These are phyloP conservation scores for Salmo trutta DNA, from an alignment of 2,797 vertebrate genomes.

Conservation along the genomic window DNA sequence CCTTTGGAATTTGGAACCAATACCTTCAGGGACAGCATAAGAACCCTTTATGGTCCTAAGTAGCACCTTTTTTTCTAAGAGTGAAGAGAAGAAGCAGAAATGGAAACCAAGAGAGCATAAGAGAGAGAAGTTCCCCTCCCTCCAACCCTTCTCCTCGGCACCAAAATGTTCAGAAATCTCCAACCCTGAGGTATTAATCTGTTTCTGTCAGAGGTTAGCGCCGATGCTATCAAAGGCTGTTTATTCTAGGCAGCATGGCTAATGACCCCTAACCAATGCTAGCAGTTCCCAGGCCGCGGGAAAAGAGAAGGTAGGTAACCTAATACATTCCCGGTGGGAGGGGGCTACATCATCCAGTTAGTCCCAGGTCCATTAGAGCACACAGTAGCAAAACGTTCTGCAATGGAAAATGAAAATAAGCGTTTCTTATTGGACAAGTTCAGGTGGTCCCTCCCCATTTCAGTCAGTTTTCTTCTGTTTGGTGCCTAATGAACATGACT, in stretches of 20 bases:
- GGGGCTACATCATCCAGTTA: slow-evolving; percentile 73
- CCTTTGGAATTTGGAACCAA: too few relatives aligned
- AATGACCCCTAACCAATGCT: slow-evolving; percentile 74
- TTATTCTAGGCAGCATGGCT: slow-evolving; percentile 74
- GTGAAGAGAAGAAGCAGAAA: neutral
- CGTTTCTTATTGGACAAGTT: neutral
- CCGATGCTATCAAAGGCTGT: slow-evolving; percentile 75
- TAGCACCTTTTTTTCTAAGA: slow-evolving; percentile 14
- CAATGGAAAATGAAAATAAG: neutral
- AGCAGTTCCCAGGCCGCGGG: slow-evolving; percentile 50
- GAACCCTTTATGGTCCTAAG: neutral
- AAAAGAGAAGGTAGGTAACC: slow-evolving; percentile 68
- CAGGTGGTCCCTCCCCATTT: neutral
- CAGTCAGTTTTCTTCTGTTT: neutral
- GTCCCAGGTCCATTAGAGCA: slow-evolving; percentile 1
- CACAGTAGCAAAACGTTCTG: too few relatives aligned
- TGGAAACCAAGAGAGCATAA: slow-evolving; percentile 15
- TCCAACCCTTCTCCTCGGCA: slow-evolving; percentile 22
- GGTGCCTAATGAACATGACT: neutral
- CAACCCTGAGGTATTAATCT: slow-evolving; percentile 67
- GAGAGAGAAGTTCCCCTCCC: slow-evolving; percentile 17
- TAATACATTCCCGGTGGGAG: slow-evolving; percentile 71
- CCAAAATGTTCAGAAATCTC: slow-evolving; percentile 49
- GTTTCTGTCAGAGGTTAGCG: slow-evolving; percentile 64
- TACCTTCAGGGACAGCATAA: neutral